Evolutionary conservation across 2,113 vertebrate genomes (phyloP).

Genomic region (Calonectris borealis): DNA sequence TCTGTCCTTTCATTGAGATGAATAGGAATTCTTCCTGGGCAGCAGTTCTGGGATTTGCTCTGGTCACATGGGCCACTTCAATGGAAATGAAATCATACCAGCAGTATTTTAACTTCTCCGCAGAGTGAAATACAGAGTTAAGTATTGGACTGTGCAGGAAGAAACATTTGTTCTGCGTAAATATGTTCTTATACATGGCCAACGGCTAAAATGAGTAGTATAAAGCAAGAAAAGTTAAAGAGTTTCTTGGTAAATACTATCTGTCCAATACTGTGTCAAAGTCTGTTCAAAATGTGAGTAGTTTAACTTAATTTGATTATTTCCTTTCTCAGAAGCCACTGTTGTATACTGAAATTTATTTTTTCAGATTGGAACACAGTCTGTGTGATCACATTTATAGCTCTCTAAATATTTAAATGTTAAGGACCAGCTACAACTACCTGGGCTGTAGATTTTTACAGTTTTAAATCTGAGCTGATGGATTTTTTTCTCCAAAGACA

Average conservation of each 20-base stretch:
- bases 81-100: not conserved
- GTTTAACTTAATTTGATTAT: not conserved
- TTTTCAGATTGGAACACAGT: not conserved
- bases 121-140: not conserved
- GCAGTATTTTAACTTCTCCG: not conserved
- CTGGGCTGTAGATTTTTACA: conserved; percentile 70
- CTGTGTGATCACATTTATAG: not conserved
- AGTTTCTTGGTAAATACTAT: not conserved
- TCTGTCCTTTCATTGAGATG: not conserved
- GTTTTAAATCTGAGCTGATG: not conserved
- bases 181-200: not conserved
- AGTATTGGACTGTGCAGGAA: not conserved
- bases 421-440: not conserved
- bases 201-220: not conserved
- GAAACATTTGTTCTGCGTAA: fast-evolving
- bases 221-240: not conserved
- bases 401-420: not conserved
- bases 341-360: not conserved
- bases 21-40: not conserved
- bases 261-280: not conserved
- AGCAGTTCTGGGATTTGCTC: not conserved
- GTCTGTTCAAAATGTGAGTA: not conserved
- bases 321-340: not conserved
- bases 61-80: not conserved
- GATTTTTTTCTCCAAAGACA: conserved; percentile 47